phyloP scores from a whole-genome alignment of 2,113 vertebrate genomes.

The Rhinichthys klamathensis region DNA sequence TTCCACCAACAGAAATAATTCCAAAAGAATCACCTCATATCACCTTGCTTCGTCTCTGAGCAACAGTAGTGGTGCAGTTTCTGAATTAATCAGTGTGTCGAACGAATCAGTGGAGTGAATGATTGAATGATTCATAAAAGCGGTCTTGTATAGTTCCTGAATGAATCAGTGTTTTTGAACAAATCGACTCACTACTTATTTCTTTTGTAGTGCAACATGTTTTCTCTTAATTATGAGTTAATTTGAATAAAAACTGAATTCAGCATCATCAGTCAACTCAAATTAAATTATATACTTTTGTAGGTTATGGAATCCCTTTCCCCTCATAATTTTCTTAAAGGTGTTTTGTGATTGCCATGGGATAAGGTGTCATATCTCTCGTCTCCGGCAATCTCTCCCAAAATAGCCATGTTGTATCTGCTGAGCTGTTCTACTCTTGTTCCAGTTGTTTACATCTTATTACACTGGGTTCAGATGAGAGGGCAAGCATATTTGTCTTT shows the following conservation, averaged over 20 bases:
- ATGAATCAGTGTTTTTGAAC: neutral
- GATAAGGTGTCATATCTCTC: constrained; percentile 4
- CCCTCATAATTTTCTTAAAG: neutral
- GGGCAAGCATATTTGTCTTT: constrained; percentile 55
- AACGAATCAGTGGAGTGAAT: neutral
- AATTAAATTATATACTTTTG: neutral
- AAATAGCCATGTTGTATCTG: constrained; percentile 38
- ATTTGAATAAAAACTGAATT: neutral
- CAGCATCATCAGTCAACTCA: neutral
- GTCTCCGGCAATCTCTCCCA: neutral
- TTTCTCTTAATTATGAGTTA: neutral
- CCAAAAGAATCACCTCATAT: no score
- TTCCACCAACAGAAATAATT: no score
- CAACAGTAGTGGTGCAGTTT: no score
- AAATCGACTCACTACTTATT: neutral
- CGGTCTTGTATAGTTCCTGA: neutral
- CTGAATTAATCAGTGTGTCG: no score
- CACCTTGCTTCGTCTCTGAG: no score
- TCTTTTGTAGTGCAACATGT: neutral
- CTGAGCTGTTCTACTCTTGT: constrained; percentile 9
- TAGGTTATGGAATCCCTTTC: neutral
- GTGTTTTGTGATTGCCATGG: neutral
- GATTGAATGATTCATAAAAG: neutral
- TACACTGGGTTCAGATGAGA: constrained; percentile 50
- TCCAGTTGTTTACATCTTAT: constrained; percentile 48